These are phyloP conservation scores for Pyrgilauda ruficollis DNA, from an alignment of 2,113 vertebrate species.

Conservation along the genomic window DNA sequence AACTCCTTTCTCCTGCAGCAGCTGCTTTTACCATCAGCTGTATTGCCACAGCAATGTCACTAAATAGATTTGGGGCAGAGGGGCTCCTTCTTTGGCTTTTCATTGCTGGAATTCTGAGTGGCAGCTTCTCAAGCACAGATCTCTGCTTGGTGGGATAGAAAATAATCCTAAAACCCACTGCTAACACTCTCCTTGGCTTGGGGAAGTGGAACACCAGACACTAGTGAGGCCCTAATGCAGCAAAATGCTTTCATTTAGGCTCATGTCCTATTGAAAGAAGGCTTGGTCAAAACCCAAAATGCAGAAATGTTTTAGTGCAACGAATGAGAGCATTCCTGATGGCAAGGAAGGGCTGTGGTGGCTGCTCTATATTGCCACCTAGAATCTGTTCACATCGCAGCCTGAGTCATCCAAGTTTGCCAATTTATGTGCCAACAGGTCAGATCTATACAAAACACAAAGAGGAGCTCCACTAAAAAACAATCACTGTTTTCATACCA, in stretches of 20 bases:
- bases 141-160: background rate
- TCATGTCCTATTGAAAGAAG: background rate
- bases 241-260: background rate
- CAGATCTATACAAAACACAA: background rate
- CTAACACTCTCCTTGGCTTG: background rate
- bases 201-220: background rate
- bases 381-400: background rate
- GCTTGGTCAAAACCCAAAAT: background rate
- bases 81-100: background rate
- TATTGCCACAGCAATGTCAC: background rate
- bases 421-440: accelerated
- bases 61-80: background rate
- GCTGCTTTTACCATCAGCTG: background rate
- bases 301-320: background rate
- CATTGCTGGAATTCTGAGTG: background rate
- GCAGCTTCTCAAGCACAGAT: background rate
- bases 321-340: accelerated
- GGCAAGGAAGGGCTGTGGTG: background rate
- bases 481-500: background rate
- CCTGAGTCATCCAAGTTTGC: background rate
- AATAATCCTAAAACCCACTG: background rate
- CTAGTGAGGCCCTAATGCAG: background rate
- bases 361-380: background rate
- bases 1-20: background rate
- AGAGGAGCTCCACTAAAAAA: background rate